Base-by-base conservation (phyloP, 1,140 invertebrate species). In the Physella acuta region DNA sequence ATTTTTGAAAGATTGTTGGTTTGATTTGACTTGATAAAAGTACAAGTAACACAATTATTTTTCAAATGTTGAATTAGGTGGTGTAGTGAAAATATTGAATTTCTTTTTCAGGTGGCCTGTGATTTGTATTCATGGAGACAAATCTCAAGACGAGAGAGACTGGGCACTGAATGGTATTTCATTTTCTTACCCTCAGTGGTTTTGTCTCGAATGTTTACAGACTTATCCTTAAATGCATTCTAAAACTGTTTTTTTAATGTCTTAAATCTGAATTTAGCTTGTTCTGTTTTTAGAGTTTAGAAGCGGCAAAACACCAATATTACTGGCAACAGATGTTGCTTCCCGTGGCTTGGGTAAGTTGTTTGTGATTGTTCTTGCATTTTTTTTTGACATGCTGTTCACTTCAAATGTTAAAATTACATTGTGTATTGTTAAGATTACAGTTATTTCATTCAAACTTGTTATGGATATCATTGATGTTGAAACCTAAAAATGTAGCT, bases 301-400 rank as follows among this genome's bases (percentile, higher is more conserved):
- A 78, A 90, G 90, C 78, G 95, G 95, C 74, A 91, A 91, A 83
- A 91, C 91, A 58, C 92, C 91, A 70, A 97, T 99, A 79, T 87
- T 99, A 64, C 93, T 99, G 56, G 97, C 97, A 70, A 99, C 97
- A 37, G 97, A 99, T 87, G 97, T 99, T 74, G 97, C 97, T 61
- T 96, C 97, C 26, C 88, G 97, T 78, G 97, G 97, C 73, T 89
- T 99, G 87, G 97, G 97, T 99, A 90, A 91, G 93, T 56, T 1
- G 39, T 2, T 53, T 20, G n/a, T 5, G 4, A 3, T 3, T 5
- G n/a, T 53, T 20, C 52, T 53, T 5, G 52, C 28, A 24, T 53
- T n/a, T n/a, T n/a, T n/a, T n/a, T n/a, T n/a, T n/a, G n/a, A n/a
- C n/a, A n/a, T n/a, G 44, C 11, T 14, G 44, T n/a, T 14, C 44